phyloP scores from a whole-genome alignment of 1,140 invertebrate species.

The Nasonia vitripennis region DNA sequence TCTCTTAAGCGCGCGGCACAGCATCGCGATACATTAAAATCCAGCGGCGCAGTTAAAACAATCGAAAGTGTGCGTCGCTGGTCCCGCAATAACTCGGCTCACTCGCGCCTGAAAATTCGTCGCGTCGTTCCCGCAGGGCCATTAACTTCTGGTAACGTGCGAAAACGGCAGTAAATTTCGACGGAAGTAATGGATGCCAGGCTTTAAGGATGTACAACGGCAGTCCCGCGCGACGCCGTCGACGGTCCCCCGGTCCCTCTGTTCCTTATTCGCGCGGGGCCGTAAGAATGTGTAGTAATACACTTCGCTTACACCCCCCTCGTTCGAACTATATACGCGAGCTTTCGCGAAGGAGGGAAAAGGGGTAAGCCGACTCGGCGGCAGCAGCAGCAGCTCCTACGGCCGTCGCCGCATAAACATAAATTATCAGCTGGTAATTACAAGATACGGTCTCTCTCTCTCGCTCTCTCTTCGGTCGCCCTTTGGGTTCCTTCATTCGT shows the following conservation, averaged over 20 bases:
- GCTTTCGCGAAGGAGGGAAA: slow-evolving; percentile 57
- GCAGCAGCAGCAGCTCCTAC: slow-evolving; percentile 42
- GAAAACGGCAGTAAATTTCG: slow-evolving; percentile 73
- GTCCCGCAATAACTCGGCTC: slow-evolving; percentile 47
- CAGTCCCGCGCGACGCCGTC: slow-evolving; percentile 51
- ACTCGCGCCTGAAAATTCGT: slow-evolving; percentile 52
- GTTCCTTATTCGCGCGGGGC: slow-evolving; percentile 43
- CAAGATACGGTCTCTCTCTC: slow-evolving; percentile 67
- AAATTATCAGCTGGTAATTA: slow-evolving; percentile 77
- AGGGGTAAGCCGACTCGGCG: slow-evolving; percentile 68
- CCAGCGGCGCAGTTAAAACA: slow-evolving; percentile 27
- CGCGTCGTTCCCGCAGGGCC: slow-evolving; percentile 57
- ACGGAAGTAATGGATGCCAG: slow-evolving; percentile 68
- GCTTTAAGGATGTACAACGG: slow-evolving; percentile 70
- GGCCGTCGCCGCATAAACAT: slow-evolving; percentile 72
- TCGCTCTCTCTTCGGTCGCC: slow-evolving; percentile 28
- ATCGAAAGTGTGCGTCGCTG: slow-evolving; percentile 40
- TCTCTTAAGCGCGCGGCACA: background rate
- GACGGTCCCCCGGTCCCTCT: slow-evolving; percentile 54
- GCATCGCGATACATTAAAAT: slow-evolving; percentile 18
- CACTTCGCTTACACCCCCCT: slow-evolving; percentile 59
- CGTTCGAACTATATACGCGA: slow-evolving; percentile 39
- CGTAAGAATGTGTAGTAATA: slow-evolving; percentile 74
- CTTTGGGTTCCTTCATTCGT: slow-evolving; percentile 56
- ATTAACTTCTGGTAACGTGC: slow-evolving; percentile 71